These are phyloP conservation scores for Hyla sarda DNA, from an alignment of 2,113 vertebrate genomes.

Conservation along the genomic window DNA sequence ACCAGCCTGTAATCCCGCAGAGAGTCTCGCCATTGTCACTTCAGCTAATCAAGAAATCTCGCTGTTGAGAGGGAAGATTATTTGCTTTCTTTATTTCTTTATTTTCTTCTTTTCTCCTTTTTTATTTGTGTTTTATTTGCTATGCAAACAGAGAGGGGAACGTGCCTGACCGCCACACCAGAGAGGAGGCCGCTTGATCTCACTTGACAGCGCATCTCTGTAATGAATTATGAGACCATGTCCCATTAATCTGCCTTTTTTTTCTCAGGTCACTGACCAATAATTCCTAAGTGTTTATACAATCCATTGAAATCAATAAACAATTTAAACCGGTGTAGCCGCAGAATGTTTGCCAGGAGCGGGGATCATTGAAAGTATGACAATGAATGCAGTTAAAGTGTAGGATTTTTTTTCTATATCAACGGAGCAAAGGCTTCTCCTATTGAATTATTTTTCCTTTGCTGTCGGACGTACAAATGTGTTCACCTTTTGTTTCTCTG, in stretches of 20 bases:
- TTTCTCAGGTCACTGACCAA: conserved; percentile 72
- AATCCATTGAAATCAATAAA: conserved; percentile 91
- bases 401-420: conserved; percentile 61
- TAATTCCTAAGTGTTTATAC: conserved; percentile 77
- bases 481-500: too few relatives aligned
- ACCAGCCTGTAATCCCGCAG: conserved; percentile 36
- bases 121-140: conserved; percentile 29
- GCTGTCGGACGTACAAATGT: background rate
- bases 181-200: conserved; percentile 60
- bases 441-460: conserved; percentile 63
- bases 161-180: conserved; percentile 18
- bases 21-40: conserved; percentile 45
- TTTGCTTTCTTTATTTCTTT: conserved; percentile 55
- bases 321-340: conserved; percentile 85
- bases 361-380: conserved; percentile 71
- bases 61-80: conserved; percentile 34
- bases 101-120: conserved; percentile 12
- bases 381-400: conserved; percentile 67
- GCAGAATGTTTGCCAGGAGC: conserved; percentile 69
- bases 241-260: conserved; percentile 71
- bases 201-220: conserved; percentile 67
- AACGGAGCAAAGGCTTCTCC: conserved; percentile 68
- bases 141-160: conserved; percentile 24
- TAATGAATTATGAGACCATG: conserved; percentile 74
- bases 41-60: conserved; percentile 55